phyloP scores from a whole-genome alignment of 2,888 invertebrate species.

The Patella pellucida region DNA sequence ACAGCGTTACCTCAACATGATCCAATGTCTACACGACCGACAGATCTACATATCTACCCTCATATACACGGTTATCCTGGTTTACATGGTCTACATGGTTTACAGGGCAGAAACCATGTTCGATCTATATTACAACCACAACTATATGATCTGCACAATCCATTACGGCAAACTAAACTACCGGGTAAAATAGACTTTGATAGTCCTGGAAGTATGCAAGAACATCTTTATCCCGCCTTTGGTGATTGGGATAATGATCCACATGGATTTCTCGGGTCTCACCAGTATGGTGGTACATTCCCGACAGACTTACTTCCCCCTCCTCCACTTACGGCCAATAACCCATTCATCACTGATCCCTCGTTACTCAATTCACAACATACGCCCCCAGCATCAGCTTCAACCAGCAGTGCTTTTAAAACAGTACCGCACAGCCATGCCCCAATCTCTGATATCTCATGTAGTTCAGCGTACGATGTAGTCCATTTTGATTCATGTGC shows the following conservation, averaged over 20 bases:
- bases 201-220: conserved; percentile 62
- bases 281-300: conserved; percentile 42
- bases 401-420: conserved; percentile 56
- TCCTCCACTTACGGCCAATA: conserved; percentile 50
- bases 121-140: conserved; percentile 64
- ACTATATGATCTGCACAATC: conserved; percentile 65
- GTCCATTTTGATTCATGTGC: conserved; percentile 28
- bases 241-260: conserved; percentile 69
- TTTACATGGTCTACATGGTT: conserved; percentile 31
- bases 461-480: conserved; percentile 27
- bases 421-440: conserved; percentile 40
- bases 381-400: conserved; percentile 30
- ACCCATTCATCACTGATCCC: conserved; percentile 51
- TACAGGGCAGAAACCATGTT: conserved; percentile 41
- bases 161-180: conserved; percentile 43
- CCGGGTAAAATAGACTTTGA: conserved; percentile 65
- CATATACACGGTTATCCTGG: conserved; percentile 67
- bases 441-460: conserved; percentile 38
- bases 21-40: conserved; percentile 58
- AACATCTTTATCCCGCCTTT: conserved; percentile 66
- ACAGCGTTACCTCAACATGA: conserved; percentile 65
- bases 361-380: conserved; percentile 34
- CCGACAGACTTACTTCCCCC: conserved; percentile 61
- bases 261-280: conserved; percentile 52
- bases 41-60: conserved; percentile 66